A percentile compares a stretch with the other conserved stretches of the same genome.
phyloP scores from a whole-genome alignment of 1,140 invertebrate genomes.

The Achatina immaculata region DNA sequence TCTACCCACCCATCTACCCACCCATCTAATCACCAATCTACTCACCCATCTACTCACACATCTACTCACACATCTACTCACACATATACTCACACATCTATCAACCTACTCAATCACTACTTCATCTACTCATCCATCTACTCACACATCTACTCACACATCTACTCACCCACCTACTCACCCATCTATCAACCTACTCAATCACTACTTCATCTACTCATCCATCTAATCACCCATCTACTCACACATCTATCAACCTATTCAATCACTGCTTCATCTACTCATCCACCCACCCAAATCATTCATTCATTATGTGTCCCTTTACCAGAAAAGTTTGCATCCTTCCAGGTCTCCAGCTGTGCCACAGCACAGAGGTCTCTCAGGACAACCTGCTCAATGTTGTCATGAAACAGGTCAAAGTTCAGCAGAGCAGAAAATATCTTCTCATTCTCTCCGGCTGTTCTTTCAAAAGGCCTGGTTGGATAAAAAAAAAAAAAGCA shows the following conservation, averaged over 20 bases:
- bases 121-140: neutral
- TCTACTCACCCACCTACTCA: neutral
- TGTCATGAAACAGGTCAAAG: conserved; percentile 60
- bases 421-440: conserved; percentile 63
- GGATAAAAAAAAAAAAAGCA: conserved; percentile 32
- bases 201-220: neutral
- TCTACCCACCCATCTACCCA: too few relatives aligned
- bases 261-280: neutral
- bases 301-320: too few relatives aligned
- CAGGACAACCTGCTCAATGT: conserved; percentile 55
- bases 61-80: too few relatives aligned
- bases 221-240: neutral
- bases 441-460: conserved; percentile 64
- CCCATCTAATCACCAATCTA: too few relatives aligned
- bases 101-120: neutral
- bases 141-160: neutral
- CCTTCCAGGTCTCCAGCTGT: conserved; percentile 64
- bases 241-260: neutral
- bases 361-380: conserved; percentile 66
- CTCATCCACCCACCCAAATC: neutral
- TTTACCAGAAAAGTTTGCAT: conserved; percentile 64
- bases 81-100: neutral
- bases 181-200: neutral
- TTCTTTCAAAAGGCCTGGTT: conserved; percentile 68
- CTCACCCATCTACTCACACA: too few relatives aligned